Base-by-base conservation (phyloP, 2,113 vertebrate species). In the Grus americana region DNA sequence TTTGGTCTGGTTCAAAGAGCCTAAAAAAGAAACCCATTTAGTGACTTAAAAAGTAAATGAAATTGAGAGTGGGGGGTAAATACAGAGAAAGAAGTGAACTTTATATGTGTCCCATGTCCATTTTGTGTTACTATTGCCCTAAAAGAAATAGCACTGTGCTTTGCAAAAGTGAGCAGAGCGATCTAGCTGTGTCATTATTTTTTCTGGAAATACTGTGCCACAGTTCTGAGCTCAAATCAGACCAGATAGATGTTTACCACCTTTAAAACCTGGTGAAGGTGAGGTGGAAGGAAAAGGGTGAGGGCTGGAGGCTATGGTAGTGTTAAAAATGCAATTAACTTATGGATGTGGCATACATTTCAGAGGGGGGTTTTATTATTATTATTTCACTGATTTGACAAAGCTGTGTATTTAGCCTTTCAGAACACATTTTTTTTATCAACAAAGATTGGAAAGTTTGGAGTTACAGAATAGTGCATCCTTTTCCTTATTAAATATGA, bases 301-400 rank as follows among this genome's bases (percentile, higher is more conserved):
- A 95, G 50, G 12, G 27, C 36, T 90, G 70, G 57, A 75, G 40
- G 44, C 61, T 32, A 65, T 11, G 9, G 38, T 30, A 61, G 29
- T 84, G 65, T 79, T 89, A 91, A 80, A 94, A 91, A 49, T 75
- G 4, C 50, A 86, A 73, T 84, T 88, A 82, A 79, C 44, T 94
- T 84, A 58, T 5, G 74, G 47, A 63, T 30, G n/a, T 74, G 47
- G 5, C 50, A 92, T 59, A 21, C 19, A 46, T 55, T 78, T 74
- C 42, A 70, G 42, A 73, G 44, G 44, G 3, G 44, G 44, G 3
- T 3, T 30, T 20, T 34, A 55, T 82, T 46, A 23, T 58, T 52
- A 42, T 82, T 71, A 58, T 42, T 80, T 42, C 34, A 47, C 12
- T 55, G 24, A 74, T 86, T 86, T 84, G 38, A 61, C 20, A 59